phyloP scores from a whole-genome alignment of 1,140 invertebrate species.

The Ips nitidus region DNA sequence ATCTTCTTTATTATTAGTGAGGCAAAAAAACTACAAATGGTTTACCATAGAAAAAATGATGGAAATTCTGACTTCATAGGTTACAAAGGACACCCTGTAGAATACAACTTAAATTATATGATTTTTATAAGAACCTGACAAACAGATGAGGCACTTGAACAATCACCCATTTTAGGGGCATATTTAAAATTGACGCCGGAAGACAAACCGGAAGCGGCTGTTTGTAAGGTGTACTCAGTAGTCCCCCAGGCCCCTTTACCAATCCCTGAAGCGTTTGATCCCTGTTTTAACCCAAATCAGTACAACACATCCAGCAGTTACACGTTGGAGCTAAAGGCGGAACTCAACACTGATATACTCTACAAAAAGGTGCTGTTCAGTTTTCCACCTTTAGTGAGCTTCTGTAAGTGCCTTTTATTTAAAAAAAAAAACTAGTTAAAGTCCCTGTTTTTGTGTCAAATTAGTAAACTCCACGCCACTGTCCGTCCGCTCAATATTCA shows the following conservation, averaged over 20 bases:
- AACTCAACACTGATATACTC: slow-evolving; percentile 25
- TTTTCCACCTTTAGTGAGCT: slow-evolving; percentile 6
- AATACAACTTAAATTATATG: no score
- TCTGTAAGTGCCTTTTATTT: background rate
- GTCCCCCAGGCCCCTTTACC: background rate
- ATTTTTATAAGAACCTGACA: background rate
- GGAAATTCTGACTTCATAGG: no score
- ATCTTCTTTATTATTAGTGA: no score
- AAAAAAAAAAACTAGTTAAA: no score
- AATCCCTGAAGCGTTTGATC: slow-evolving; percentile 15
- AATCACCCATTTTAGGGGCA: slow-evolving; percentile 6
- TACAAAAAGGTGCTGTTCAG: slow-evolving; percentile 20
- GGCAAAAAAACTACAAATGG: no score
- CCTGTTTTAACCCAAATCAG: slow-evolving; percentile 17
- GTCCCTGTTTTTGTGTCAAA: background rate
- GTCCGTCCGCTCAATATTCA: slow-evolving; percentile 8
- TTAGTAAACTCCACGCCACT: slow-evolving; percentile 15
- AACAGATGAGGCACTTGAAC: background rate
- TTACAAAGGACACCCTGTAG: no score
- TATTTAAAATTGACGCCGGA: slow-evolving; percentile 18
- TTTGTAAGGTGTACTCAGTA: slow-evolving; percentile 22
- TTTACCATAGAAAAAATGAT: no score
- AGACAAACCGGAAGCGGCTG: slow-evolving; percentile 1
- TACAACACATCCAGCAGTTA: slow-evolving; percentile 17
- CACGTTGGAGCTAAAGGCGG: slow-evolving; percentile 13